Evolutionary conservation across 2,113 vertebrate species (phyloP).

Genomic region (Ictidomys tridecemlineatus): DNA sequence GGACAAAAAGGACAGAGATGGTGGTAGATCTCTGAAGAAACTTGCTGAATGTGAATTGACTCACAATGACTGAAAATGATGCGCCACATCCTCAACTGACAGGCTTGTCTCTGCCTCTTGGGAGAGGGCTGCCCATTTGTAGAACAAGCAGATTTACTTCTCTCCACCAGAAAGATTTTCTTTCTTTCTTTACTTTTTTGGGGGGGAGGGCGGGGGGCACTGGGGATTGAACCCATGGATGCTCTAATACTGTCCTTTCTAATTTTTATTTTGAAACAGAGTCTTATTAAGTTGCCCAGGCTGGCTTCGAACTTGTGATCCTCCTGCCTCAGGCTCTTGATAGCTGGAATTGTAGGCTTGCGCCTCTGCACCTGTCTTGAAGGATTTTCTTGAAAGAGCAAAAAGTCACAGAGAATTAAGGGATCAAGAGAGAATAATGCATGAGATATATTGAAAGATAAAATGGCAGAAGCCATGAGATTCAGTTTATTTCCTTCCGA

Average conservation of each 20-base stretch:
- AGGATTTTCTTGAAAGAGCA: conserved; percentile 28
- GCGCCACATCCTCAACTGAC: background rate
- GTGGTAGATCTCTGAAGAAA: conserved; percentile 19
- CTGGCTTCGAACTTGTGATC: background rate
- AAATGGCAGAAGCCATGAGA: background rate
- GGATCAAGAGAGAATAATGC: background rate
- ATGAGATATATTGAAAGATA: background rate
- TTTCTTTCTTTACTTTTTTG: background rate
- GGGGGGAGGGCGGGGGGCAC: too few relatives aligned
- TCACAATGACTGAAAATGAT: conserved; percentile 37
- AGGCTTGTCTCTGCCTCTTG: background rate
- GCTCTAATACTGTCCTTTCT: background rate
- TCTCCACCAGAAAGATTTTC: background rate
- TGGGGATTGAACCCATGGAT: background rate
- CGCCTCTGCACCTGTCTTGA: background rate
- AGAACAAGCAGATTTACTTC: background rate
- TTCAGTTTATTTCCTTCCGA: conserved; percentile 37
- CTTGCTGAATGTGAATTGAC: conserved; percentile 21
- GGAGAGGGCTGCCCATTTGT: background rate
- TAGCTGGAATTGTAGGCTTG: background rate
- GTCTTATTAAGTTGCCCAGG: background rate
- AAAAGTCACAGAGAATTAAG: conserved; percentile 45
- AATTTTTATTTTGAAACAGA: background rate
- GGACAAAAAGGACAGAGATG: conserved; percentile 12
- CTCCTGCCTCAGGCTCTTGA: background rate